phyloP scores from a whole-genome alignment of 2,113 vertebrate genomes.

The Scopus umbretta region DNA sequence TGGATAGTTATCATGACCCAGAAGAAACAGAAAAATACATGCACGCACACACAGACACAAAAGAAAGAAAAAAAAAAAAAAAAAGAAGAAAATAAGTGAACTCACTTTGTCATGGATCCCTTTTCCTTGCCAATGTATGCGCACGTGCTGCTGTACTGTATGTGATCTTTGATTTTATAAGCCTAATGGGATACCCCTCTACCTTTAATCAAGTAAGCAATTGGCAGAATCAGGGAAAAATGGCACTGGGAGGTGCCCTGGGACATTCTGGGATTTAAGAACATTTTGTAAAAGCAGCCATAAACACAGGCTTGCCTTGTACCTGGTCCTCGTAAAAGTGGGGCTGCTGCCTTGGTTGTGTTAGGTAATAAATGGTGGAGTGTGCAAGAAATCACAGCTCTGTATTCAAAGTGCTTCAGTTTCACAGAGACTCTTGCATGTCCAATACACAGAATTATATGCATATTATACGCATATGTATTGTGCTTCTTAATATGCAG shows the following conservation, averaged over 20 bases:
- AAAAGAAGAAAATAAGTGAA: background rate
- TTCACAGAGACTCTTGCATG: background rate
- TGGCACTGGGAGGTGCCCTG: accelerated
- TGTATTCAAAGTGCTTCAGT: background rate
- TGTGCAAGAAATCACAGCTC: background rate
- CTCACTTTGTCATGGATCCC: background rate
- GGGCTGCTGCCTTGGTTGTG: background rate
- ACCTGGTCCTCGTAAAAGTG: background rate
- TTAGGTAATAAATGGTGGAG: background rate
- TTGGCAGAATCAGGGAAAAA: background rate
- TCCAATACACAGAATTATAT: background rate
- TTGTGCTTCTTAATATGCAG: background rate
- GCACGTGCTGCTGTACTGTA: background rate
- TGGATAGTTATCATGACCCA: background rate
- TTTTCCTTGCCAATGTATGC: background rate
- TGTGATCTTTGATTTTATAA: background rate
- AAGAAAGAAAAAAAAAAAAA: accelerated
- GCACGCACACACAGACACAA: too few relatives aligned
- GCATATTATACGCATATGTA: background rate
- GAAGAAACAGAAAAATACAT: background rate
- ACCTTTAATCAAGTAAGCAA: background rate
- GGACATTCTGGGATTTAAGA: background rate
- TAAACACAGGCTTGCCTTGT: background rate
- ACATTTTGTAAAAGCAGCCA: background rate
- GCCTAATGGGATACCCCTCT: background rate